These are phyloP conservation scores for Polyommatus iphigenia DNA, from an alignment of 2,888 invertebrate genomes.

Conservation along the genomic window DNA sequence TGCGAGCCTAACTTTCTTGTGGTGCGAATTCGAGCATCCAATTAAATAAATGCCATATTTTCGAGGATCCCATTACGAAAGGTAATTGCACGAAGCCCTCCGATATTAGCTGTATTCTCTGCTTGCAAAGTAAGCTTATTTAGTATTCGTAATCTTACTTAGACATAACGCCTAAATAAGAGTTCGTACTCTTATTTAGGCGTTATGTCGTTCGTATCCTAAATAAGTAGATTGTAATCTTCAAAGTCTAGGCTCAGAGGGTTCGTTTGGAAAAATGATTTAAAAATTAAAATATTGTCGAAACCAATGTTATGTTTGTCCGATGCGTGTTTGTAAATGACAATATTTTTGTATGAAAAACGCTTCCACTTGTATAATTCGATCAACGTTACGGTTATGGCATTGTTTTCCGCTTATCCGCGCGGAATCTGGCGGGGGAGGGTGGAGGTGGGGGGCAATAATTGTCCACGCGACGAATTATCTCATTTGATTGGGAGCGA, in stretches of 20 bases:
- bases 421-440: constrained; percentile 55
- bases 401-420: constrained; percentile 50
- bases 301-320: not conserved
- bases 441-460: constrained; percentile 60
- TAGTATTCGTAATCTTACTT: not conserved
- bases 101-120: not conserved
- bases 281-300: not conserved
- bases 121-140: not conserved
- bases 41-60: constrained; percentile 17
- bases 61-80: not conserved
- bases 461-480: constrained; percentile 61
- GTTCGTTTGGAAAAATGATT: not conserved
- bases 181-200: too few species aligned
- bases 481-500: constrained; percentile 53
- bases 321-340: not conserved
- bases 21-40: not conserved
- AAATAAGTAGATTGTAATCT: not conserved
- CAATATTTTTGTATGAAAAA: constrained; percentile 15
- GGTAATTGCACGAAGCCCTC: not conserved
- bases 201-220: too few species aligned
- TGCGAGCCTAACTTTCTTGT: constrained; percentile 23
- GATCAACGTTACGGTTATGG: not conserved
- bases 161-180: not conserved
- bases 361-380: constrained; percentile 4
- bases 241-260: not conserved